phyloP scores from a whole-genome alignment of 2,113 vertebrate species.

The Saccopteryx bilineata region DNA sequence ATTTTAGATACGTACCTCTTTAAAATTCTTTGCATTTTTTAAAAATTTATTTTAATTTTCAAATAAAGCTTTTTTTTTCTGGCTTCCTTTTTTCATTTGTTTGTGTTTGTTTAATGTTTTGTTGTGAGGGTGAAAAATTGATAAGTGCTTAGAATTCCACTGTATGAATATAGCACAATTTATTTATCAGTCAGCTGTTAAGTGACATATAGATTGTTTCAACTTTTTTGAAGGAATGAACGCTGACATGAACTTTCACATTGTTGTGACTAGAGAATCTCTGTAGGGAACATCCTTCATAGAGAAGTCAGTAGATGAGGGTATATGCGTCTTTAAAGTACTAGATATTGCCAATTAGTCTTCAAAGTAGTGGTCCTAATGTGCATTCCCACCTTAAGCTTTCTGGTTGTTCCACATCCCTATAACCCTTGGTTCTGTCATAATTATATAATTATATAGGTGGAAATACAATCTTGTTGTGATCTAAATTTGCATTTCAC shows the following conservation, averaged over 20 bases:
- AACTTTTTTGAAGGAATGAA: neutral
- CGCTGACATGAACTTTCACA: neutral
- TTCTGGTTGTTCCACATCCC: neutral
- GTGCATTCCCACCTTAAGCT: neutral
- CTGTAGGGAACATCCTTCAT: neutral
- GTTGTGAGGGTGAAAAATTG: neutral
- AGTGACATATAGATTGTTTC: neutral
- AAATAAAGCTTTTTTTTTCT: neutral
- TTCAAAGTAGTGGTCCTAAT: neutral
- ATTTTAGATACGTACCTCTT: neutral
- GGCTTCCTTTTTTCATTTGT: neutral
- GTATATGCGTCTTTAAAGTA: neutral
- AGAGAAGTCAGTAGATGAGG: neutral
- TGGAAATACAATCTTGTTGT: neutral
- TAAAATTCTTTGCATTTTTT: conserved; percentile 35
- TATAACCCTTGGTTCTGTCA: neutral
- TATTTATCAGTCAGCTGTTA: neutral
- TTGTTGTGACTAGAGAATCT: neutral
- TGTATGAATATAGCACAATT: neutral
- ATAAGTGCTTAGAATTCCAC: neutral
- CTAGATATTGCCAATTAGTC: neutral
- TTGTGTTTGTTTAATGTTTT: neutral
- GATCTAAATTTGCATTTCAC: neutral
- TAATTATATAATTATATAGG: neutral
- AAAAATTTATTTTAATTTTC: conserved; percentile 4